phyloP scores from a whole-genome alignment of 2,113 vertebrate genomes.

The Gambusia affinis region DNA sequence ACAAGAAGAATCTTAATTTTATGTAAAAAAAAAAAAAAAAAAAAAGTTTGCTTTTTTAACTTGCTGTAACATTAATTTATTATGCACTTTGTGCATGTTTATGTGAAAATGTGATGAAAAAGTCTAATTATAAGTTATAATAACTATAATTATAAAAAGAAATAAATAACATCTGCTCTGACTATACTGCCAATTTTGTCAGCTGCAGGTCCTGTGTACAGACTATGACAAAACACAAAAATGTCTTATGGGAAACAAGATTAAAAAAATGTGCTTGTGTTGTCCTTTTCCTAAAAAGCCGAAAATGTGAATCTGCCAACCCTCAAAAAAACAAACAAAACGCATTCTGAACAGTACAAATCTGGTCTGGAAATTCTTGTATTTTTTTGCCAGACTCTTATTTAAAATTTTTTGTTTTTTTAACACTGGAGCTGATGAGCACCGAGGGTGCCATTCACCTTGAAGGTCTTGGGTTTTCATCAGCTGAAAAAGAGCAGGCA shows the following conservation, averaged over 20 bases:
- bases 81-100: not conserved
- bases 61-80: not conserved
- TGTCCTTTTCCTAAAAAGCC: not conserved
- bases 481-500: slow-evolving; percentile 74
- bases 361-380: slow-evolving; percentile 13
- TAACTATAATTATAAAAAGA: not conserved
- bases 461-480: slow-evolving; percentile 73
- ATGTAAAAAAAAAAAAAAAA: too few relatives aligned
- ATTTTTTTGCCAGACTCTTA: slow-evolving; percentile 7
- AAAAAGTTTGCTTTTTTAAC: not conserved
- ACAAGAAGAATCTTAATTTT: not conserved
- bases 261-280: slow-evolving; percentile 20
- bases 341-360: slow-evolving; percentile 10
- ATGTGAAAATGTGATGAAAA: slow-evolving; percentile 4
- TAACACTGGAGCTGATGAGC: slow-evolving; percentile 31
- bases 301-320: not conserved
- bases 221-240: slow-evolving; percentile 18
- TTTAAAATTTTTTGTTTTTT: slow-evolving; percentile 34
- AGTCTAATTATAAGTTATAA: not conserved
- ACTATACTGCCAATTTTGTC: slow-evolving; percentile 10
- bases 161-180: slow-evolving; percentile 8
- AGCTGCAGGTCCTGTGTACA: slow-evolving; percentile 4
- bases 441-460: slow-evolving; percentile 52
- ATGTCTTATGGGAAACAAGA: slow-evolving; percentile 12
- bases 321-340: slow-evolving; percentile 15